Evolutionary conservation across 2,113 vertebrate genomes (phyloP), one percentile per base, ranked within the genome.

Genomic region (Clarias magur): DNA sequence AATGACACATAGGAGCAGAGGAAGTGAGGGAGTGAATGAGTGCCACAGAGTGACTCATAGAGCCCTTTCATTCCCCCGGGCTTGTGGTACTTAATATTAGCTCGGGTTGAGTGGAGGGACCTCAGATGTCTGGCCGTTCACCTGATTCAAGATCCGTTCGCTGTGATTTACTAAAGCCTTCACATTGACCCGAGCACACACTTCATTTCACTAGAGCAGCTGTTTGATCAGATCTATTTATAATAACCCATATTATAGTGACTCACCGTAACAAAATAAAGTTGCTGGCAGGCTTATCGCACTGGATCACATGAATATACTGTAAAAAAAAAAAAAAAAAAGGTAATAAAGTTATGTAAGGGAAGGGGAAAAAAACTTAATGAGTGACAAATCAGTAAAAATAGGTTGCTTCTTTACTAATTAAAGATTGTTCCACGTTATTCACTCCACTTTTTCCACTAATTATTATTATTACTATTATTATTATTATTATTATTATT

Each of bases 61-160:
- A 75, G 68, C 59, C 81, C n/a, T 78, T 78, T 82, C 48, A 57
- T 85, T 87, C 87, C 87, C 48, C 34, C 4, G 82, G 87, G 78
- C 57, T 4, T 88, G 70, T 42, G 53, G 27, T 63, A 87, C 80
- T 88, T 87, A 83, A 88, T 82, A 87, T 90, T 90, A 90, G 85
- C 85, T 82, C 67, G 70, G 60, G 78, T 70, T 82, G 87, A 87
- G 30, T 85, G 85, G 76, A 84, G 78, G 76, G 57, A 81, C 85
- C 84, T 86, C 60, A 65, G 42, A 75, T 63, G 80, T 72, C 25
- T 78, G 73, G 70, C 59, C 83, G 38, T 86, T 38, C 80, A 88
- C 72, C 86, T 84, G 89, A 75, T 88, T 65, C 68, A 76, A 27
- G 73, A 84, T 80, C 59, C 56, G 9, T 85, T 60, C 27, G 23